Base-by-base conservation (phyloP, 2,113 vertebrate genomes). In the Varanus komodoensis region DNA sequence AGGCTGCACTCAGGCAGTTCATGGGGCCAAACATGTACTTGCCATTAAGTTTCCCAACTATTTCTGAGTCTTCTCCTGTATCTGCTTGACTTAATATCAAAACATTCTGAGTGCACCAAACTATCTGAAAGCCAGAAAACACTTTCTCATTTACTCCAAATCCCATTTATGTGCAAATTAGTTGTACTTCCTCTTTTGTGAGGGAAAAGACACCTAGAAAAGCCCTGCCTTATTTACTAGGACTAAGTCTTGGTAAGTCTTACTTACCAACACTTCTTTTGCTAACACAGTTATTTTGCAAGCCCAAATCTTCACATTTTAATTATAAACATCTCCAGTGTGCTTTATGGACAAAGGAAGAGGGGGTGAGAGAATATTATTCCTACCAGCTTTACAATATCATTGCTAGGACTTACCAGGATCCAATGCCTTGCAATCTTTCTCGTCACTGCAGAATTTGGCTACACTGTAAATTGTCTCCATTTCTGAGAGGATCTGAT, bases 401-500 rank as follows among this genome's bases (percentile, higher is more conserved):
- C 9, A 64, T 8, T 88, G 68, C 6, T 1, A 84, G 75, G 50
- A 82, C 96, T 96, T 95, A 99, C 99, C 98, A 94, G 99, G 99
- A 82, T 99, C 99, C 80, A 99, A 95, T 0, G 97, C 97, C 12
- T 97, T 96, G 88, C 99, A 99, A 68, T 4, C 96, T 2, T 94
- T 90, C 2, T 95, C 1, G 0, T 95, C 92, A 15, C 95, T 96
- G 97, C 99, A 99, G 89, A 98, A 98, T 87, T 97, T 95, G 91
- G 99, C 98, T 83, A 98, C 88, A 0, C 99, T 99, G 96, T 99
- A 99, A 0, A 93, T 97, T 50, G 98, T 99, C 95, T 99, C 99
- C 99, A 99, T 99, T 27, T 98, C 96, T 75, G 98, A 97, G 84
- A 99, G 96, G 78, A 99, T 97, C 75, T 94, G 96, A 96, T 99